Conservation (phyloP, 2,797 vertebrate genomes). For the Micropoecilia bifurca region DNA sequence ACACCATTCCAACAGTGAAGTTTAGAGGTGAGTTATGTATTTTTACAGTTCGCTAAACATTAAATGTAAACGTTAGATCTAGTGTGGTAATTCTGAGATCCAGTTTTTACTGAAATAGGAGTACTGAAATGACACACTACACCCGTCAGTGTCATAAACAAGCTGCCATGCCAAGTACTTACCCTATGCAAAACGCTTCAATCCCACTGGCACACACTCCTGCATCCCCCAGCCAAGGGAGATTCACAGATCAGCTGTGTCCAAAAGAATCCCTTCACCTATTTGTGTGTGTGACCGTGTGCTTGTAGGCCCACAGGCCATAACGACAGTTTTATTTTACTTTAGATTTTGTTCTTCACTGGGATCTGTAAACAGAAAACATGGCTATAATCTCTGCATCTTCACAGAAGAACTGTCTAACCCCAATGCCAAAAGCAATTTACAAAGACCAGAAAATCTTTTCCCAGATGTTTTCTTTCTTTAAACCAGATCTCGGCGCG, state of each 20-base stretch:
- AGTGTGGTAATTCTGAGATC: conserved; percentile 23
- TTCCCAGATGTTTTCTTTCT: conserved; percentile 2
- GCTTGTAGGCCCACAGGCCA: not conserved
- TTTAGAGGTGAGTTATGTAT: too few relatives aligned
- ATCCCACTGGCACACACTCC: conserved; percentile 34
- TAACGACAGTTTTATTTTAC: not conserved
- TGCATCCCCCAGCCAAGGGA: conserved; percentile 38
- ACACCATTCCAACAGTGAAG: not conserved
- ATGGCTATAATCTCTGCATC: not conserved
- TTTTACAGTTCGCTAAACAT: too few relatives aligned
- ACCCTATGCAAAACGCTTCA: conserved; percentile 47
- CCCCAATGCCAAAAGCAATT: conserved; percentile 14
- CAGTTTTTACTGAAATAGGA: conserved; percentile 35
- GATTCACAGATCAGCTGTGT: conserved; percentile 40
- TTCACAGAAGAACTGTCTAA: conserved; percentile 8
- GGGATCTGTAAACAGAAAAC: conserved; percentile 3
- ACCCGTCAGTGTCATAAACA: conserved; percentile 68
- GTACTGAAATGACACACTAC: conserved; percentile 23
- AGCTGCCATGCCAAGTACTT: conserved; percentile 58
- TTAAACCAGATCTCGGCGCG: conserved; percentile 5
- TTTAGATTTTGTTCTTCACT: not conserved
- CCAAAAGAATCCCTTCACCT: conserved; percentile 37
- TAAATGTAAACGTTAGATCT: not conserved
- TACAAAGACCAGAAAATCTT: conserved; percentile 10
- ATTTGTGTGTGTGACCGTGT: not conserved